These are phyloP conservation scores for Mormyrus hasselquistii DNA, from an alignment of 2,797 vertebrate genomes.

Conservation along the genomic window DNA sequence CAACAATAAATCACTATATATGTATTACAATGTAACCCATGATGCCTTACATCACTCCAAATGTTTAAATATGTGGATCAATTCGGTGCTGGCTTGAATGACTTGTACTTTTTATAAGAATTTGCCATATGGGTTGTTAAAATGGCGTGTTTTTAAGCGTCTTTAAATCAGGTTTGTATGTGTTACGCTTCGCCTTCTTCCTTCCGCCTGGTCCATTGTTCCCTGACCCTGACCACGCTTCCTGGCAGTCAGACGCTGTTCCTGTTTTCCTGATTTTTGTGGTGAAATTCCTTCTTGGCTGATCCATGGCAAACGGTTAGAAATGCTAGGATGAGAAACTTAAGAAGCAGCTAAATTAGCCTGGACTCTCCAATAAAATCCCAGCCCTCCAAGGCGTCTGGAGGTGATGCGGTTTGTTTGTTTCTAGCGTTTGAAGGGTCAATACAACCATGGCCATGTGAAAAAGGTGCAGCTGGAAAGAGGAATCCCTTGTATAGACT, in stretches of 20 bases:
- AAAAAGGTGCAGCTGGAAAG: neutral
- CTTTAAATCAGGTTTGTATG: neutral
- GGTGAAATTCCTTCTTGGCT: conserved; percentile 38
- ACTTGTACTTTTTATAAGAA: neutral
- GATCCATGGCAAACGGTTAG: conserved; percentile 19
- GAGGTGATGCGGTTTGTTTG: neutral
- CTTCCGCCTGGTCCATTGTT: conserved; percentile 62
- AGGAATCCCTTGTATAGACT: neutral
- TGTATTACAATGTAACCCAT: neutral
- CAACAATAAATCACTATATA: neutral
- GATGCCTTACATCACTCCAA: neutral
- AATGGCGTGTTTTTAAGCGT: no score
- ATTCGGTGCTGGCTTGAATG: neutral
- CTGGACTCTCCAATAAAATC: neutral
- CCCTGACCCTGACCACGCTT: conserved; percentile 46
- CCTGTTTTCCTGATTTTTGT: conserved; percentile 52
- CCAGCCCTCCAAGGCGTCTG: neutral
- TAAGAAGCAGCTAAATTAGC: neutral
- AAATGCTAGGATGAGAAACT: neutral
- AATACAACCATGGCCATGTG: neutral
- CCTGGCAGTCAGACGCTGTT: conserved; percentile 47
- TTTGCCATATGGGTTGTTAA: neutral
- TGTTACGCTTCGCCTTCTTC: conserved; percentile 51
- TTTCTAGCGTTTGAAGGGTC: neutral
- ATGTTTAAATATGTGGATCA: neutral